A percentile compares a stretch with the other conserved stretches of the same genome.
These are phyloP conservation scores for Microctonus aethiopoides DNA, from an alignment of 2,888 invertebrate species.

Conservation along the genomic window DNA sequence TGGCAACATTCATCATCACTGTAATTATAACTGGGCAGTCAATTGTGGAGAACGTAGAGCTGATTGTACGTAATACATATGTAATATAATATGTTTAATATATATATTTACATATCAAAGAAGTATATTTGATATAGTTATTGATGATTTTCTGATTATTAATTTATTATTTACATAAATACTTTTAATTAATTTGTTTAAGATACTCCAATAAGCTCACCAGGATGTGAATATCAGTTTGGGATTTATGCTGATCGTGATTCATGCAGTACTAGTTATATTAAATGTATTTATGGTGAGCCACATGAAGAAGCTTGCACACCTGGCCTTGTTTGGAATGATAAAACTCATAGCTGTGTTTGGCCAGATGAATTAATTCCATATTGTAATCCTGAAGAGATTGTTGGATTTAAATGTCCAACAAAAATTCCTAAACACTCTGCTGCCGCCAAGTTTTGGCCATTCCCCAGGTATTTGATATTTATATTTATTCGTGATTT, in stretches of 20 bases:
- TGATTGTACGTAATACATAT: conserved; percentile 83
- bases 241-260: conserved; percentile 86
- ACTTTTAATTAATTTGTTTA: conserved; percentile 43
- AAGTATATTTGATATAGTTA: no score
- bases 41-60: conserved; percentile 85
- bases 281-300: conserved; percentile 86
- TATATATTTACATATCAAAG: no score
- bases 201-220: conserved; percentile 84
- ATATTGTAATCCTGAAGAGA: conserved; percentile 89
- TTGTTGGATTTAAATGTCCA: conserved; percentile 93
- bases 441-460: conserved; percentile 90
- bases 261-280: conserved; percentile 86
- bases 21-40: conserved; percentile 94
- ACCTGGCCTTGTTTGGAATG: conserved; percentile 89
- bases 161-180: not conserved
- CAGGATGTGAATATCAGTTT: conserved; percentile 89
- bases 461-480: conserved; percentile 77
- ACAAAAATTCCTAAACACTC: conserved; percentile 83
- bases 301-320: conserved; percentile 85
- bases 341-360: conserved; percentile 88
- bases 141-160: not conserved
- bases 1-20: conserved; percentile 89
- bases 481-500: conserved; percentile 10
- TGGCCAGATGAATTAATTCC: conserved; percentile 93
- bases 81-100: no score